These are phyloP conservation scores for Myathropa florea DNA, from an alignment of 2,888 invertebrate genomes.

Conservation along the genomic window DNA sequence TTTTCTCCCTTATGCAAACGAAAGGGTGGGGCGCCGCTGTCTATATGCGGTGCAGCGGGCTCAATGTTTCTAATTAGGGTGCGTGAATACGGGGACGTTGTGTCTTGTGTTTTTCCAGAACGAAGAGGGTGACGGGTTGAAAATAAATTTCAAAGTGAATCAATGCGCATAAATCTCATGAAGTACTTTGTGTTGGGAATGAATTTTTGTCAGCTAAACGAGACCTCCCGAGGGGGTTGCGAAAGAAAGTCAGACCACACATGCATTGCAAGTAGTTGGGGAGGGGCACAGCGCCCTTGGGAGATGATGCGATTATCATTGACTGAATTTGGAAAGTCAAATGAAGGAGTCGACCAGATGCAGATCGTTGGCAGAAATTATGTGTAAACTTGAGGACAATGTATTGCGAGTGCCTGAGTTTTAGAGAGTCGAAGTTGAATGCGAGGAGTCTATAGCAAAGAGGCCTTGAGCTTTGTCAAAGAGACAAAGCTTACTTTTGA, in stretches of 20 bases:
- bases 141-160: background rate
- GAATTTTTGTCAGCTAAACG: background rate
- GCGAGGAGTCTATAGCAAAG: too few species aligned
- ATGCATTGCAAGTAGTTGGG: too few species aligned
- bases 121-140: background rate
- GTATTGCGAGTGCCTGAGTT: too few species aligned
- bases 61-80: conserved; percentile 1
- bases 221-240: background rate
- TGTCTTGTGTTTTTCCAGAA: background rate
- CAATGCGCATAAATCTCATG: background rate
- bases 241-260: background rate
- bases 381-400: too few species aligned
- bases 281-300: background rate
- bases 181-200: background rate
- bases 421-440: too few species aligned
- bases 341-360: too few species aligned
- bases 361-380: too few species aligned
- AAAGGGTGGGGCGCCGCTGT: background rate
- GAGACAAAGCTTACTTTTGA: too few species aligned
- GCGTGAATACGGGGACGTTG: background rate
- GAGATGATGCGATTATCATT: background rate
- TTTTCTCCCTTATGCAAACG: background rate
- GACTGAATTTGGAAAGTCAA: background rate
- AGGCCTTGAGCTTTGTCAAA: too few species aligned
- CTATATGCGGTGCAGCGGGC: background rate